These are phyloP conservation scores for Diachrysia chrysitis DNA, from an alignment of 2,888 invertebrate species.

Conservation along the genomic window DNA sequence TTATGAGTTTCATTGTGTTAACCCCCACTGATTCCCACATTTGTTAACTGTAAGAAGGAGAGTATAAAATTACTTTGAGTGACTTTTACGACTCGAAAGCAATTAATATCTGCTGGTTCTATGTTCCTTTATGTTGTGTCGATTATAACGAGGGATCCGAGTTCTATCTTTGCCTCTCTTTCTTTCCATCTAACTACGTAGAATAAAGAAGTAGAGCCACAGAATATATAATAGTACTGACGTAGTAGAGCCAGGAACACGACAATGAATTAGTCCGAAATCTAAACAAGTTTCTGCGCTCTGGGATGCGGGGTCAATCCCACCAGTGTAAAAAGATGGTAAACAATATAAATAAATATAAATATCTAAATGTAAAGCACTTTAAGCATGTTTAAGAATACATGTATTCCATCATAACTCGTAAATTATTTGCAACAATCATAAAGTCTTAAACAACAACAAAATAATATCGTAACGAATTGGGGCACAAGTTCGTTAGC, in stretches of 20 bases:
- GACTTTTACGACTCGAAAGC: background rate
- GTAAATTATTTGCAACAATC: background rate
- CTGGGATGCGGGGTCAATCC: too few species aligned
- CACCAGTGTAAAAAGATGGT: too few species aligned
- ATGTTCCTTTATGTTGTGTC: background rate
- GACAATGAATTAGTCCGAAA: too few species aligned
- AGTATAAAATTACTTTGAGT: slow-evolving; percentile 4
- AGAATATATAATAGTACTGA: too few species aligned
- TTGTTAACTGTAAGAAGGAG: background rate
- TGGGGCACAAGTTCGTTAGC: slow-evolving; percentile 4
- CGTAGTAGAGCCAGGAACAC: too few species aligned
- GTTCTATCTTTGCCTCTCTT: background rate
- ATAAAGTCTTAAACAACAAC: background rate
- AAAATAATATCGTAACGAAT: slow-evolving; percentile 13
- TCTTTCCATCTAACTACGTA: too few species aligned
- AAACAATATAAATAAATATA: too few species aligned
- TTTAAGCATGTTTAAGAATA: background rate
- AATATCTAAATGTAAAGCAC: too few species aligned
- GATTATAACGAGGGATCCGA: background rate
- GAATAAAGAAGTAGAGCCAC: too few species aligned
- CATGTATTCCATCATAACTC: background rate
- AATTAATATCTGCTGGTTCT: background rate
- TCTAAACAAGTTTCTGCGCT: too few species aligned
- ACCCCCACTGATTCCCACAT: background rate
- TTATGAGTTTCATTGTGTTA: background rate